Evolutionary conservation across 2,113 vertebrate species (phyloP).

Genomic region (Catharus fuscescens): DNA sequence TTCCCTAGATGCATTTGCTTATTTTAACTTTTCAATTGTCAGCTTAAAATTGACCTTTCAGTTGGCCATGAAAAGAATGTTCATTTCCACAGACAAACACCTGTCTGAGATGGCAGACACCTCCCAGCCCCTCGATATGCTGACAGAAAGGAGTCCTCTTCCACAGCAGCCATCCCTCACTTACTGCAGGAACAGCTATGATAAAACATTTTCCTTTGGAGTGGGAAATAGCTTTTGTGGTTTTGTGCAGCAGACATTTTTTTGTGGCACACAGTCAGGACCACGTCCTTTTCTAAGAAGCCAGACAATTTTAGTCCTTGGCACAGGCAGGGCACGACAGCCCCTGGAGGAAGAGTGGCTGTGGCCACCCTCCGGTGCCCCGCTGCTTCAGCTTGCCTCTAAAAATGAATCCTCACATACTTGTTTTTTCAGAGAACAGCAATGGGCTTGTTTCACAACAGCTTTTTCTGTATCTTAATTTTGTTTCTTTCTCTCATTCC

Average conservation of each 20-base stretch:
- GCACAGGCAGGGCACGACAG: not conserved
- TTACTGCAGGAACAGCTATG: not conserved
- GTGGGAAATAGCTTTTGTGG: conserved; percentile 25
- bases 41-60: not conserved
- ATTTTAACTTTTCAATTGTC: not conserved
- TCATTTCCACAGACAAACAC: not conserved
- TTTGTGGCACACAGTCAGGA: not conserved
- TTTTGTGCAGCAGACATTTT: conserved; percentile 39
- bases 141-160: not conserved
- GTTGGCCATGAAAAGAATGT: not conserved
- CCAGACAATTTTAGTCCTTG: not conserved
- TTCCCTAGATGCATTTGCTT: not conserved
- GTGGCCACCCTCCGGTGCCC: not conserved
- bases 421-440: conserved; percentile 58
- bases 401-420: conserved; percentile 42
- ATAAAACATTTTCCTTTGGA: conserved; percentile 3
- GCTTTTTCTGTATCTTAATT: conserved; percentile 33
- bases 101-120: not conserved
- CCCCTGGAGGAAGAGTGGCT: not conserved
- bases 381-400: not conserved
- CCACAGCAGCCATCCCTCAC: not conserved
- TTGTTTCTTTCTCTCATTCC: conserved; percentile 21
- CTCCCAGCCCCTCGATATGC: not conserved
- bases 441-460: conserved; percentile 54
- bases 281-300: conserved; percentile 37